These are phyloP conservation scores for Proteles cristata DNA, from an alignment of 2,113 vertebrate species.

Conservation along the genomic window DNA sequence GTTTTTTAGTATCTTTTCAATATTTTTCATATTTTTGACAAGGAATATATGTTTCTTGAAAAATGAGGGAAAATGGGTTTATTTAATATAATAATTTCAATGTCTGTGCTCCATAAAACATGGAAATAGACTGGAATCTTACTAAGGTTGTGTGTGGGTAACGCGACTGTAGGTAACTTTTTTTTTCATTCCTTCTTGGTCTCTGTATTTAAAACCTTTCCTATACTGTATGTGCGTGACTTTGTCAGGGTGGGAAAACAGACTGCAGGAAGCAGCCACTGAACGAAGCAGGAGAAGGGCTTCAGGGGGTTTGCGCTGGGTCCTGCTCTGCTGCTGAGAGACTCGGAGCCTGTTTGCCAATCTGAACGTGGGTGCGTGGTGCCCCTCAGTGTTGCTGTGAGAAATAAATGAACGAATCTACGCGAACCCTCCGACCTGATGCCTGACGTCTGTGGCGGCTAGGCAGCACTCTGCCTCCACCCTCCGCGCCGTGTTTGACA, in stretches of 20 bases:
- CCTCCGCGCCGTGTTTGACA: not conserved
- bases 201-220: not conserved
- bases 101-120: not conserved
- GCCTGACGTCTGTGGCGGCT: too few relatives aligned
- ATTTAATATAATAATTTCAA: not conserved
- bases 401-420: too few relatives aligned
- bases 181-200: not conserved
- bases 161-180: not conserved
- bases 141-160: not conserved
- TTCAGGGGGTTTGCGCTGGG: too few relatives aligned
- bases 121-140: not conserved
- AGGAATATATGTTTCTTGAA: not conserved
- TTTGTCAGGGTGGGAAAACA: not conserved
- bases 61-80: not conserved
- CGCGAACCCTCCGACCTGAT: rapidly evolving
- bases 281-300: not conserved
- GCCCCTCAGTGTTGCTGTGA: not conserved
- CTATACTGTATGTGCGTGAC: not conserved
- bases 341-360: not conserved
- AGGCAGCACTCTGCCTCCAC: not conserved
- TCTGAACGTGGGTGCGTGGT: rapidly evolving
- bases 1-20: not conserved
- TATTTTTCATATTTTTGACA: conserved; percentile 6
- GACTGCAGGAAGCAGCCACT: not conserved
- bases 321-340: not conserved